phyloP scores from a whole-genome alignment of 2,113 vertebrate species.

The Noctilio leporinus region DNA sequence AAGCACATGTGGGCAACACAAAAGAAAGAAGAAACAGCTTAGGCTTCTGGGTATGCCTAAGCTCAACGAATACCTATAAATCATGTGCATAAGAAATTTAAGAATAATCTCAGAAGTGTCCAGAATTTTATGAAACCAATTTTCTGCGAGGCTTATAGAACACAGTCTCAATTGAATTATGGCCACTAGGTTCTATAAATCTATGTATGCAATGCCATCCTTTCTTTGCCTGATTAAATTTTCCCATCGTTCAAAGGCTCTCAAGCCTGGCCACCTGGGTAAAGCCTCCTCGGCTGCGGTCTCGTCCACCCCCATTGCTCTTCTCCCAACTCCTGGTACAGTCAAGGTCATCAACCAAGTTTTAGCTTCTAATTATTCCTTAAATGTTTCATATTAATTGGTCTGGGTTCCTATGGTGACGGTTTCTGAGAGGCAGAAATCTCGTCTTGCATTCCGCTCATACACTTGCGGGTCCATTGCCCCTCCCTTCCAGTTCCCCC shows the following conservation, averaged over 20 bases:
- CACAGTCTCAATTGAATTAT: slow-evolving; percentile 36
- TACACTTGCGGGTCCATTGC: neutral
- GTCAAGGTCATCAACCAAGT: slow-evolving; percentile 15
- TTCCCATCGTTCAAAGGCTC: slow-evolving; percentile 29
- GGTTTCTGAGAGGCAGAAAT: neutral
- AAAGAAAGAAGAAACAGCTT: neutral
- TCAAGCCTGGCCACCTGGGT: neutral
- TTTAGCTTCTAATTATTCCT: slow-evolving; percentile 27
- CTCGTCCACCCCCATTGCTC: neutral
- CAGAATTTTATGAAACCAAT: slow-evolving; percentile 50
- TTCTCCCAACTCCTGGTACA: neutral
- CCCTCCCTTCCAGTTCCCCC: neutral
- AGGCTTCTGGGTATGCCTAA: neutral
- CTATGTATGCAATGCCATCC: slow-evolving; percentile 3
- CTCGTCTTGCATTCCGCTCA: neutral
- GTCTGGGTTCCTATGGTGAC: neutral
- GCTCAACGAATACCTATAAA: neutral
- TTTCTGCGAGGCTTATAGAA: slow-evolving; percentile 22
- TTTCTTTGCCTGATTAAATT: slow-evolving; percentile 40
- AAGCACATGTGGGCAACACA: neutral
- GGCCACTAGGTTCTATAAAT: slow-evolving; percentile 48
- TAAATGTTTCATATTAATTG: slow-evolving; percentile 35
- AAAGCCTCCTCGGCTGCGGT: neutral
- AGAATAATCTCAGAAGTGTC: slow-evolving; percentile 32
- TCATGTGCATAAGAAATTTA: neutral